A percentile compares a stretch with the other conserved stretches of the same genome.
Evolutionary conservation across 1,140 invertebrate genomes (phyloP).

Genomic region (Tetragnatha versicolor): DNA sequence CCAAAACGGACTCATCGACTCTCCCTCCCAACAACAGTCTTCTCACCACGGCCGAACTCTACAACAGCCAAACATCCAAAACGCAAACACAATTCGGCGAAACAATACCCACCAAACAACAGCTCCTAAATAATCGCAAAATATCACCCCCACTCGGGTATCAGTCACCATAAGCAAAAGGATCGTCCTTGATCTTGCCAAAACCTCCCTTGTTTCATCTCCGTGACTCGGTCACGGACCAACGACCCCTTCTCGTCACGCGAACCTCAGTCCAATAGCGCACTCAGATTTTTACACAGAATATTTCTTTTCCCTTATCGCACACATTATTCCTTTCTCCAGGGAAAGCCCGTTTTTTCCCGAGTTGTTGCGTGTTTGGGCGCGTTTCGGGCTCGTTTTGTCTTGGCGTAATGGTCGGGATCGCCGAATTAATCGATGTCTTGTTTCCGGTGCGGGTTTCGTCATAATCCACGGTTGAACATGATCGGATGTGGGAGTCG

Average conservation of each 20-base stretch:
- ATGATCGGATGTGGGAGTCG: not conserved
- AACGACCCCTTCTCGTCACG: conserved; percentile 29
- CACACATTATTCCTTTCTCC: not conserved
- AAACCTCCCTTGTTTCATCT: conserved; percentile 39
- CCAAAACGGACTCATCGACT: too few species aligned
- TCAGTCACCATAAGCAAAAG: not conserved
- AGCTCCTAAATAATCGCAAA: not conserved
- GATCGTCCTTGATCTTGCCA: conserved; percentile 41
- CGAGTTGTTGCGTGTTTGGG: conserved; percentile 8
- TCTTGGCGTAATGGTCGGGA: not conserved
- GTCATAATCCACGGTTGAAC: not conserved
- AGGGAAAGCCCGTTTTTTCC: conserved; percentile 15
- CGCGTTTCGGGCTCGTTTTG: not conserved
- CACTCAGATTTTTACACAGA: conserved; percentile 2
- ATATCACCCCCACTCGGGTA: conserved; percentile 19
- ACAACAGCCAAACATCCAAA: too few species aligned
- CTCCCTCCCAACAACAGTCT: too few species aligned
- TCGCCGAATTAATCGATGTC: not conserved
- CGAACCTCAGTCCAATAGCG: conserved; percentile 31
- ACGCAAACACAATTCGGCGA: too few species aligned
- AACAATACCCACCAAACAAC: too few species aligned
- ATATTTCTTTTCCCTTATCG: not conserved
- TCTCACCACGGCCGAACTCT: too few species aligned
- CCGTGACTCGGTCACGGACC: conserved; percentile 52
- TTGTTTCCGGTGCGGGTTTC: not conserved